These are phyloP conservation scores for Megalops atlanticus DNA, from an alignment of 2,113 vertebrate species.

Conservation along the genomic window DNA sequence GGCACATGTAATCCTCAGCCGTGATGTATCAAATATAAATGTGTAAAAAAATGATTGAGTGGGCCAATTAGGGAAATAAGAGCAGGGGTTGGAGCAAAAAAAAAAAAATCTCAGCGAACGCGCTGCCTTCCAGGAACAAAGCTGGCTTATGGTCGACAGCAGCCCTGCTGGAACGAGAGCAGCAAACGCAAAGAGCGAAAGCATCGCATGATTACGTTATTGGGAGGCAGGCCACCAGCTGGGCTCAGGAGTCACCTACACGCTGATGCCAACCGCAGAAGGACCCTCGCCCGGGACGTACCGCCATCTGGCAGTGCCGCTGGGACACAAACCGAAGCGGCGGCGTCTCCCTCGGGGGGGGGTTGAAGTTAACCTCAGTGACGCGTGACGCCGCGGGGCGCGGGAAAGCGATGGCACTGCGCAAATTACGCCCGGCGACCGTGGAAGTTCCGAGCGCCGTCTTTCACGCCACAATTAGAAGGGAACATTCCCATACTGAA, in stretches of 20 bases:
- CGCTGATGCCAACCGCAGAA: not conserved
- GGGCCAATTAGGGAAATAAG: not conserved
- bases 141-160: not conserved
- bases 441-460: not conserved
- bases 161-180: not conserved
- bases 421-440: not conserved
- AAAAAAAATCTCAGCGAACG: too few relatives aligned
- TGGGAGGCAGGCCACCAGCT: not conserved
- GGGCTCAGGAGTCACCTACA: not conserved
- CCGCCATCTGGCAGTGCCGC: not conserved
- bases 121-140: not conserved
- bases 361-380: not conserved
- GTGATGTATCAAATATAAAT: not conserved
- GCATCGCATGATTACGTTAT: not conserved
- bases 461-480: not conserved
- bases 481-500: too few relatives aligned
- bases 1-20: not conserved
- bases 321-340: not conserved
- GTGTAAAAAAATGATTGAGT: not conserved
- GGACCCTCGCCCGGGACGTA: not conserved
- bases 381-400: not conserved
- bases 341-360: not conserved
- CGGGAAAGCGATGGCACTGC: not conserved
- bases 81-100: not conserved
- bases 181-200: not conserved